phyloP scores from a whole-genome alignment of 1,140 invertebrate genomes.

The Plectrocnemia conspersa region DNA sequence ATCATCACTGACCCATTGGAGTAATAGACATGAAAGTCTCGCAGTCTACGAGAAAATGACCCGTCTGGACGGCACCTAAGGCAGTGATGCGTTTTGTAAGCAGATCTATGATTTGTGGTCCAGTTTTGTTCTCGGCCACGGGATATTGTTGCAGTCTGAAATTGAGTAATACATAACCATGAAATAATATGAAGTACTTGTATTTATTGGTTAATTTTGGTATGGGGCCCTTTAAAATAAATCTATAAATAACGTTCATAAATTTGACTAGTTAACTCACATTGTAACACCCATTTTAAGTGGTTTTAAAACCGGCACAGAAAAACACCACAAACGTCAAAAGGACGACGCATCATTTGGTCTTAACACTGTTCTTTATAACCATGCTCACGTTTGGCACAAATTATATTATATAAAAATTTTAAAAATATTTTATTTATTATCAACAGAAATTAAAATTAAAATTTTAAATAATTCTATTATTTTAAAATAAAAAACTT shows the following conservation, averaged over 20 bases:
- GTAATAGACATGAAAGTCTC: conserved; percentile 85
- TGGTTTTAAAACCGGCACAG: too few relatives aligned
- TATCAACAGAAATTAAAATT: too few relatives aligned
- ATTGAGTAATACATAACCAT: neutral
- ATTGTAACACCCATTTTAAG: conserved; percentile 15
- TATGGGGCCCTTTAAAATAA: neutral
- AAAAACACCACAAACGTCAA: too few relatives aligned
- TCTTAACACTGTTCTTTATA: too few relatives aligned
- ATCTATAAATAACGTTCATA: neutral
- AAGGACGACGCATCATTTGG: too few relatives aligned
- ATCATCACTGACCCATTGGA: conserved; percentile 55
- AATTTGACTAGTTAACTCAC: neutral
- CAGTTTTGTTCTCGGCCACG: conserved; percentile 79
- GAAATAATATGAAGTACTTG: too few relatives aligned
- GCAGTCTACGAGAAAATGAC: conserved; percentile 90
- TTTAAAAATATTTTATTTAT: too few relatives aligned
- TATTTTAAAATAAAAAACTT: too few relatives aligned
- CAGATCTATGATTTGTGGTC: conserved; percentile 78
- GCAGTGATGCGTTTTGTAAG: conserved; percentile 79
- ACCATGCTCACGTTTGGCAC: too few relatives aligned
- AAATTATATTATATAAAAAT: too few relatives aligned
- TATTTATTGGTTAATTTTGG: neutral
- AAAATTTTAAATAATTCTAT: too few relatives aligned
- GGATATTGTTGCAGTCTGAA: conserved; percentile 73
- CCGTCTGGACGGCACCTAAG: conserved; percentile 79